Evolutionary conservation across 1,140 invertebrate genomes (phyloP).

Genomic region (Ylistrum balloti): DNA sequence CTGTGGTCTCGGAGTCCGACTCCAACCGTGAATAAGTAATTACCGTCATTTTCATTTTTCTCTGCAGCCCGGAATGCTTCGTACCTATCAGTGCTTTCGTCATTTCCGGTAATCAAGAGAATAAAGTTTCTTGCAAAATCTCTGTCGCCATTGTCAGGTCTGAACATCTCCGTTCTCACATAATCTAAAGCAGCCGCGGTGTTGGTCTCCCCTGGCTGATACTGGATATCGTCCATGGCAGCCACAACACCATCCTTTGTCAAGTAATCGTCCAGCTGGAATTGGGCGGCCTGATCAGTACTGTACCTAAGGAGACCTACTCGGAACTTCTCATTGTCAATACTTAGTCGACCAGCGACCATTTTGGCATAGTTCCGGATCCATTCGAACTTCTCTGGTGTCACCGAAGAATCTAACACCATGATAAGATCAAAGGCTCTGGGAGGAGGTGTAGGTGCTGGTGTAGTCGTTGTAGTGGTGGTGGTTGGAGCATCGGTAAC

Average conservation of each 20-base stretch:
- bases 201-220: constrained; percentile 64
- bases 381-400: constrained; percentile 60
- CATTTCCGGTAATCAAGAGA: constrained; percentile 71
- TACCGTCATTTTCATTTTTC: constrained; percentile 60
- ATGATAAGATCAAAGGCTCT: constrained; percentile 76
- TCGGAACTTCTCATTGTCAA: constrained; percentile 66
- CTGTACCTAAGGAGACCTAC: constrained; percentile 68
- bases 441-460: constrained; percentile 46
- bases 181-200: constrained; percentile 58
- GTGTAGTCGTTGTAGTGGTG: constrained; percentile 46
- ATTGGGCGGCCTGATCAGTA: constrained; percentile 57
- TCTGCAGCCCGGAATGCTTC: constrained; percentile 59
- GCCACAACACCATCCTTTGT: constrained; percentile 52
- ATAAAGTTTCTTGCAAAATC: constrained; percentile 70
- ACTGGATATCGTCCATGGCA: constrained; percentile 65
- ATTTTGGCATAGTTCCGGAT: constrained; percentile 64
- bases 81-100: constrained; percentile 57
- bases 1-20: constrained; percentile 64
- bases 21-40: constrained; percentile 69
- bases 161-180: constrained; percentile 62
- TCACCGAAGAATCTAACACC: constrained; percentile 76
- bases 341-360: constrained; percentile 58
- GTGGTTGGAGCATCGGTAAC: neutral
- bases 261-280: constrained; percentile 58
- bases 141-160: constrained; percentile 64